Base-by-base conservation (phyloP, 2,888 invertebrate species). In the Aspidiotus rigidus region DNA sequence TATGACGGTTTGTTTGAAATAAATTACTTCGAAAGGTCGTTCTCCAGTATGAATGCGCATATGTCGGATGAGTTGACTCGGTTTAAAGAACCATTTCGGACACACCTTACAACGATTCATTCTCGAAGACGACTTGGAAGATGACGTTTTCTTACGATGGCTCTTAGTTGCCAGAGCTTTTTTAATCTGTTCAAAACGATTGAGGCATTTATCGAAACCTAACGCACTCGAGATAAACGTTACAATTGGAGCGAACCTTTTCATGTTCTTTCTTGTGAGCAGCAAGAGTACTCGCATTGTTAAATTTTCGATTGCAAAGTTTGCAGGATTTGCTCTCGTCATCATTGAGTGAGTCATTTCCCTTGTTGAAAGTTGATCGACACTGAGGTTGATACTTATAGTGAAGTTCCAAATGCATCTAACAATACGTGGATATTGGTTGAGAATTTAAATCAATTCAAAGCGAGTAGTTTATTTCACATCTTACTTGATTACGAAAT, bases 31-130 rank as follows among this genome's bases (percentile, higher is more conserved):
- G 75, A 80, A 85, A 0, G 85, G 85, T 73, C 81, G 81, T 74
- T 84, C 83, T 72, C 87, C 87, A 15, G 85, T 87, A 74, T 87
- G 87, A 41, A 86, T 85, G 71, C 86, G 77, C 56, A 81, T 77
- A 76, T 88, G 87, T 17, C 87, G 77, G 73, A 81, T 79, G 64
- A 87, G 78, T 74, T 86, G 83, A 74, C 85, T 85, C 7, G 83
- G 83, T 76, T 87, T 87, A 75, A 83, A 77, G 75, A 84, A 84
- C 28, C 78, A 76, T 74, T 83, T 83, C n/a, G 77, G 74, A 73
- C 84, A 84, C 72, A 79, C 77, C 63, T 77, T 77, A 75, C 84
- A 84, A 7, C 61, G 66, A 60, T 66, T 66, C 40, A 66, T 66
- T 49, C 60, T 42, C 13, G 57, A 66, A n/a, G 44, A 42, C 3